Percentiles rank a stretch among this genome's conserved stretches.
Evolutionary conservation across 2,113 vertebrate species (phyloP).

Genomic region (Poeciliopsis turrubarensis): DNA sequence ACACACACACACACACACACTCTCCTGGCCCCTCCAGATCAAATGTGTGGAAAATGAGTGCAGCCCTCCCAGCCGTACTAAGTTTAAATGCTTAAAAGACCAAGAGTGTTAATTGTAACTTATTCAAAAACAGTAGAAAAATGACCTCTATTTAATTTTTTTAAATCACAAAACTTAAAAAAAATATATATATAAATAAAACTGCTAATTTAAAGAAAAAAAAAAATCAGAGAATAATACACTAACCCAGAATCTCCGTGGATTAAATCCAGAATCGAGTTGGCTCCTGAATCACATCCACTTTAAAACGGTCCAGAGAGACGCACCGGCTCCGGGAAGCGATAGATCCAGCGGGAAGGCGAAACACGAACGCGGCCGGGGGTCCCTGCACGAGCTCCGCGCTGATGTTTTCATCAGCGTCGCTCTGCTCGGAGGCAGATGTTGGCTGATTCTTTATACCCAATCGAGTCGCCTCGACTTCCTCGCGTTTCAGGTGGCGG

Average conservation of each 20-base stretch:
- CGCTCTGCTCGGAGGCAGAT: conserved; percentile 72
- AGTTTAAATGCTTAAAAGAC: background rate
- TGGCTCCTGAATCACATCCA: conserved; percentile 66
- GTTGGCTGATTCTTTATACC: conserved; percentile 84
- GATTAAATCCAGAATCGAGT: conserved; percentile 75
- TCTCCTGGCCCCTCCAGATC: too few relatives aligned
- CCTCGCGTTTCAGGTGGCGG: conserved; percentile 86
- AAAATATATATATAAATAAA: background rate
- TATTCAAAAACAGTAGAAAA: background rate
- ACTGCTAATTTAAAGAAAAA: too few relatives aligned
- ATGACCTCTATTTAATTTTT: background rate
- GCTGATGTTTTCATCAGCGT: conserved; percentile 34
- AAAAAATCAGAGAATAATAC: background rate
- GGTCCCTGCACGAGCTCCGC: conserved; percentile 53
- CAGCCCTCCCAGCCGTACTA: background rate
- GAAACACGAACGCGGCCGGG: conserved; percentile 30
- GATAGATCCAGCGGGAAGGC: conserved; percentile 65
- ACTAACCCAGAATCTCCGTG: conserved; percentile 67
- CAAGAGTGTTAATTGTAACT: background rate
- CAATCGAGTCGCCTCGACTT: conserved; percentile 82
- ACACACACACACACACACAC: too few relatives aligned
- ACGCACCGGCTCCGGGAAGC: conserved; percentile 52
- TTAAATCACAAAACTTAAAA: background rate
- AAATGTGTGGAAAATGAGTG: too few relatives aligned
- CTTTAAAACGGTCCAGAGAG: conserved; percentile 49